Evolutionary conservation across 2,888 invertebrate species (phyloP).

Genomic region (Amblyjoppa fuscipennis): DNA sequence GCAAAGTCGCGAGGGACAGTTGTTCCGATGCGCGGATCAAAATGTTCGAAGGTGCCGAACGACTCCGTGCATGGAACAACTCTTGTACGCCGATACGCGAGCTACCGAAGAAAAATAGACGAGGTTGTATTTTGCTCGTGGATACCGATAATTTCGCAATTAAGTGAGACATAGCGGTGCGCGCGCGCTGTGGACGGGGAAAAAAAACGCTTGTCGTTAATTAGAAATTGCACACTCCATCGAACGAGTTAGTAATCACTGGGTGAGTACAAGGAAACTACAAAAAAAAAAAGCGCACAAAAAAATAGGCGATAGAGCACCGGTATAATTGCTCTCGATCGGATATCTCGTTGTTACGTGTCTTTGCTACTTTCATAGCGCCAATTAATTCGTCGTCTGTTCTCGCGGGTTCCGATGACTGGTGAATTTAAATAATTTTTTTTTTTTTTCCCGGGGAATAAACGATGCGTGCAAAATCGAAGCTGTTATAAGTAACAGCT

Average conservation of each 20-base stretch:
- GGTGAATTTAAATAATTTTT: not conserved
- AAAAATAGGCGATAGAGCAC: not conserved
- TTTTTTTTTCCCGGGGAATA: not conserved
- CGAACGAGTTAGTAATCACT: slow-evolving; percentile 21
- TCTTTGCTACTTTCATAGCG: not conserved
- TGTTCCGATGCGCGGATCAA: slow-evolving; percentile 64
- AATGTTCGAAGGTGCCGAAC: slow-evolving; percentile 57
- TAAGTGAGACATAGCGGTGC: slow-evolving; percentile 51
- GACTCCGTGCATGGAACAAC: slow-evolving; percentile 46
- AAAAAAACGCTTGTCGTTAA: slow-evolving; percentile 39
- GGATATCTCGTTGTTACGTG: not conserved
- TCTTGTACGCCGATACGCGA: slow-evolving; percentile 1
- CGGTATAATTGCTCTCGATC: slow-evolving; percentile 1
- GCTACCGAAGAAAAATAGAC: slow-evolving; percentile 27
- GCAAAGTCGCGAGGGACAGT: slow-evolving; percentile 55
- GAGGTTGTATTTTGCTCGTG: not conserved
- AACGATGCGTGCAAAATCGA: not conserved
- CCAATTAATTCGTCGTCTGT: not conserved
- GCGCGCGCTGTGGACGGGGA: not conserved
- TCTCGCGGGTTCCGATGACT: not conserved
- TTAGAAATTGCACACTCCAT: slow-evolving; percentile 56
- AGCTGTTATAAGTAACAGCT: not conserved
- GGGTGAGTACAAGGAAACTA: not conserved
- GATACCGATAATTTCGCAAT: slow-evolving; percentile 59
- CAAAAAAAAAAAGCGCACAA: not conserved